Base-by-base conservation (phyloP, 2,113 vertebrate species). In the Siniperca chuatsi region DNA sequence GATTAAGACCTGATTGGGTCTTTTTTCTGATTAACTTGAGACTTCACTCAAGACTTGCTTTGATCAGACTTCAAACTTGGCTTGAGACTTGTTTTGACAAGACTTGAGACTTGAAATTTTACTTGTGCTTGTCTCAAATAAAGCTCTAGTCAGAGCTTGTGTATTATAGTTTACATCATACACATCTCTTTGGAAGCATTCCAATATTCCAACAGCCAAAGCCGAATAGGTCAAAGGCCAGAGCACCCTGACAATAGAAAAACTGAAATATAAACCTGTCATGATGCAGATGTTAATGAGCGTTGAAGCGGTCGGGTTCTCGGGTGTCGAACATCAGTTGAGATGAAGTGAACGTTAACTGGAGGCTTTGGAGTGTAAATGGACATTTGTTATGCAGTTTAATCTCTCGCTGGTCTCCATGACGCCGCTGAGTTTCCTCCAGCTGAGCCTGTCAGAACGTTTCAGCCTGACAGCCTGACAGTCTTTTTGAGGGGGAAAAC, bases 361-460 rank as follows among this genome's bases (percentile, higher is more conserved):
- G 74, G 55, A 86, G 54, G 79, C 76, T 83, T 68, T 48, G 78
- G 79, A 78, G 68, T 48, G 78, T 84, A 87, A 91, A 82, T 57
- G 75, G 78, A 80, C 78, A 54, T 86, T 88, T 88, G 83, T 84
- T 81, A 79, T 86, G 74, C 81, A 33, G 86, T 86, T 90, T 86
- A 83, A 86, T 86, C 70, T 88, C 75, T 65, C 12, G 48, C 66
- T 25, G 76, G 62, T 77, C 66, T 40, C 70, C 18, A 6, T 73
- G 75, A 85, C 20, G 85, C 82, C 1, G 57, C 79, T 8, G 85
- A 73, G 65, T 54, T 76, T 82, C 82, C 84, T 79, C 70, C 78
- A 75, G 86, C 78, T 40, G 80, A 75, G 83, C 37, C 86, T 88
- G 89, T 88, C 80, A 72, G 69, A 81, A 60, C 69, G n/a, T 55